Base-by-base conservation (phyloP, 1,140 invertebrate species). In the Nomia melanderi region DNA sequence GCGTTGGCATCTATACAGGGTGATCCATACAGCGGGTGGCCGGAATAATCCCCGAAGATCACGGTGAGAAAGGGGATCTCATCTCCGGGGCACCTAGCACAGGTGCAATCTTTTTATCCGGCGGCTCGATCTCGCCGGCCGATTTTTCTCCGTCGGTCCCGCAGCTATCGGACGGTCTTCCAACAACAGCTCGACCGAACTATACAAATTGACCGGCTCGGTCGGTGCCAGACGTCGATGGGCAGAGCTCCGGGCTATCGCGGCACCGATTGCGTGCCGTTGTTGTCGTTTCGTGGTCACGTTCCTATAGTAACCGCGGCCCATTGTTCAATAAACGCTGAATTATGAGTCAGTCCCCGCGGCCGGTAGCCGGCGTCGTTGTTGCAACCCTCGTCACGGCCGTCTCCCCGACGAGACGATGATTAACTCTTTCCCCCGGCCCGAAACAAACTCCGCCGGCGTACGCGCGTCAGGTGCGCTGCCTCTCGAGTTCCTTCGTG, bases 321-420 rank as follows among this genome's bases (percentile, higher is more conserved):
- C 72, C 63, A 77, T 84, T 87, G 85, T 84, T 87, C 85, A 78
- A 87, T 87, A 87, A 86, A 78, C 67, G 82, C 41, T 86, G 76
- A 87, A 87, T 86, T 86, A 87, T 87, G 80, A 84, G 74, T 83
- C 65, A 78, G 63, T 33, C 12, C 41, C 20, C 41, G 39, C n/a
- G 1, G 6, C 41, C 31, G 47, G 7, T 25, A 33, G 17, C 33
- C 5, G 29, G 3, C n/a, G 27, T 8, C n/a, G 27, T 5, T n/a
- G 17, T n/a, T 20, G 41, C n/a, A 50, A n/a, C 47, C 47, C 47
- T n/a, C 47, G n/a, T 23, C 47, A 33, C 56, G 56, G n/a, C 29
- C n/a, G 4, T 44, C 25, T 33, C 41, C 25, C 31, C 23, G 29
- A 67, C 62, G 50, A 75, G 47, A 50, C 59, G 41, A 60, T 60